These are phyloP conservation scores for Morone saxatilis DNA, from an alignment of 2,113 vertebrate genomes.

Conservation along the genomic window DNA sequence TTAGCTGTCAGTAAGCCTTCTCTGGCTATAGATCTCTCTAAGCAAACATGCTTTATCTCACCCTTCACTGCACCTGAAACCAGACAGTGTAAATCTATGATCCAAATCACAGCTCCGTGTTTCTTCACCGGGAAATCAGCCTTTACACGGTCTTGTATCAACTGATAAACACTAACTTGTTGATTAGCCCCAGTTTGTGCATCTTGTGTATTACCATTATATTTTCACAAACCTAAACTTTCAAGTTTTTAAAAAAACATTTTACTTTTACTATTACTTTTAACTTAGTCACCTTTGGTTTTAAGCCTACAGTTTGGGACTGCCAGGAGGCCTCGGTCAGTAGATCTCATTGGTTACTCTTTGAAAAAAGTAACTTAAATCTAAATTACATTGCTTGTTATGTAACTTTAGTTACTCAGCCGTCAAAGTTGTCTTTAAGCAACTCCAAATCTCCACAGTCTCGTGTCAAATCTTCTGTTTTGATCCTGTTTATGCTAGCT, in stretches of 20 bases:
- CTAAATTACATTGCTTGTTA: not conserved
- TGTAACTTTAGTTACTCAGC: too few species aligned
- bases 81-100: slow-evolving; percentile 59
- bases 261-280: too few species aligned
- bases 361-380: not conserved
- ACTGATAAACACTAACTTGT: slow-evolving; percentile 39
- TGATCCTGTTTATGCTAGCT: not conserved
- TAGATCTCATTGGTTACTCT: not conserved
- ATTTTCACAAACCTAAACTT: not conserved
- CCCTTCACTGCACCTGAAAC: slow-evolving; percentile 85
- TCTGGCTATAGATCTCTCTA: slow-evolving; percentile 86
- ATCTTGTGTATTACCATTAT: not conserved
- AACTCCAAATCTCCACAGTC: too few species aligned
- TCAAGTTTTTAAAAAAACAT: not conserved
- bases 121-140: slow-evolving; percentile 39
- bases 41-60: slow-evolving; percentile 89
- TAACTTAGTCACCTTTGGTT: too few species aligned
- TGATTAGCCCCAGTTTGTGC: slow-evolving; percentile 7
- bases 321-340: too few species aligned
- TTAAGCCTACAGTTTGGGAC: too few species aligned
- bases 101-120: slow-evolving; percentile 70
- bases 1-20: slow-evolving; percentile 51
- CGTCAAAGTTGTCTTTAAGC: not conserved
- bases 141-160: slow-evolving; percentile 40
- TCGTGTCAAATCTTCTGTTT: not conserved